These are phyloP conservation scores for Petrophora chlorosata DNA, from an alignment of 2,888 invertebrate species.

Conservation along the genomic window DNA sequence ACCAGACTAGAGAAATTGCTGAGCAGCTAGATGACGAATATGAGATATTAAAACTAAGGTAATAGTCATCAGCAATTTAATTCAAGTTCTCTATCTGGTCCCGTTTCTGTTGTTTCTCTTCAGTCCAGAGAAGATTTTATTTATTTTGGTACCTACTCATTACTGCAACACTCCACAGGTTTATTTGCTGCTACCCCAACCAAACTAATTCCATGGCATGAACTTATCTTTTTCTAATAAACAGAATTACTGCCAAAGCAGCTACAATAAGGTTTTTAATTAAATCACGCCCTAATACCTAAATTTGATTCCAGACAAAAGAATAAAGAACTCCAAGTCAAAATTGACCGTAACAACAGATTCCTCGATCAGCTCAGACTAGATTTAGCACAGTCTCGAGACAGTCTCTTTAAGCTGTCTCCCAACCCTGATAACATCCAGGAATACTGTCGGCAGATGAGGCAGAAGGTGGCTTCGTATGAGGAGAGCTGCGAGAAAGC, in stretches of 20 bases:
- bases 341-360: slow-evolving; percentile 65
- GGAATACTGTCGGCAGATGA: slow-evolving; percentile 66
- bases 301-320: slow-evolving; percentile 57
- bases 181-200: too few species aligned
- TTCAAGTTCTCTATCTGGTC: too few species aligned
- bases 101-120: too few species aligned
- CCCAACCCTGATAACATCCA: slow-evolving; percentile 67
- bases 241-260: too few species aligned
- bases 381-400: slow-evolving; percentile 61
- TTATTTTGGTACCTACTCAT: too few species aligned
- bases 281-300: too few species aligned
- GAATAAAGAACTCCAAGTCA: slow-evolving; percentile 58
- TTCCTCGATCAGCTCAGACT: slow-evolving; percentile 55
- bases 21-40: slow-evolving; percentile 65
- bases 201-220: too few species aligned
- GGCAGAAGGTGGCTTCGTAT: slow-evolving; percentile 67
- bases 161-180: too few species aligned
- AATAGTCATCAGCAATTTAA: not conserved
- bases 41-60: slow-evolving; percentile 59
- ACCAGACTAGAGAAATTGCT: slow-evolving; percentile 51
- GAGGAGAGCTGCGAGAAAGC: slow-evolving; percentile 68
- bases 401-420: slow-evolving; percentile 48
- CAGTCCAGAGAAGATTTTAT: too few species aligned
- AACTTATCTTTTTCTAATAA: too few species aligned
- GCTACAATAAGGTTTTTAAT: too few species aligned